Conservation (phyloP, 2,888 invertebrate genomes). For the Acronicta psi region DNA sequence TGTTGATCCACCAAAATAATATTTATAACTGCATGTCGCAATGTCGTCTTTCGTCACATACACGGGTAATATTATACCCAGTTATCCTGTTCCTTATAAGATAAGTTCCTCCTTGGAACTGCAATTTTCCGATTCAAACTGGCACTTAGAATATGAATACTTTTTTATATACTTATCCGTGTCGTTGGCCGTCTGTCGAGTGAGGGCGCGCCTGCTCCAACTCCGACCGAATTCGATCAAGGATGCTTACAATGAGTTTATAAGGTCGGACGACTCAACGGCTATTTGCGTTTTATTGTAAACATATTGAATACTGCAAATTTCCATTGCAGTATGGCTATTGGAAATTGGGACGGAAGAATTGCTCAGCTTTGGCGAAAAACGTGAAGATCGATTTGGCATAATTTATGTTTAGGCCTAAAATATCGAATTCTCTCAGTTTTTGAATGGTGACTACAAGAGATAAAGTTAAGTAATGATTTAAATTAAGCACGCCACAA, state of each 20-base stretch:
- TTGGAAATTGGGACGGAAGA: too few relatives aligned
- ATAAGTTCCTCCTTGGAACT: conserved; percentile 21
- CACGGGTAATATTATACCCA: neutral
- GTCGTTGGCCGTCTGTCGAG: conserved; percentile 55
- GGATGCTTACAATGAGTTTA: conserved; percentile 71
- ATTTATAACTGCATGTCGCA: neutral
- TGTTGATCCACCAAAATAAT: too few relatives aligned
- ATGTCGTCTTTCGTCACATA: neutral
- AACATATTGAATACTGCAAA: conserved; percentile 29
- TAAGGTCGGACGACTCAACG: conserved; percentile 70
- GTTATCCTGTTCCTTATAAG: conserved; percentile 6
- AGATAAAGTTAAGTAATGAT: neutral
- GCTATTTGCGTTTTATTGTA: conserved; percentile 47
- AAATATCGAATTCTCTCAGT: neutral
- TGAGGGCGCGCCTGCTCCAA: conserved; percentile 57
- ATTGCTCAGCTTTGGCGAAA: too few relatives aligned
- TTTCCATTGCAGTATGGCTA: too few relatives aligned
- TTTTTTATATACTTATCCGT: conserved; percentile 31
- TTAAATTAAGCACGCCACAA: neutral
- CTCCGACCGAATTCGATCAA: conserved; percentile 70
- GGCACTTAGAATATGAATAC: conserved; percentile 21
- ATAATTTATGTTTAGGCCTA: neutral
- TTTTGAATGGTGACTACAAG: neutral
- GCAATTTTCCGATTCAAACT: conserved; percentile 48
- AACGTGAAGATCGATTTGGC: neutral